These are phyloP conservation scores for Phoeniculus purpureus DNA, from an alignment of 2,797 vertebrate genomes.

Conservation along the genomic window DNA sequence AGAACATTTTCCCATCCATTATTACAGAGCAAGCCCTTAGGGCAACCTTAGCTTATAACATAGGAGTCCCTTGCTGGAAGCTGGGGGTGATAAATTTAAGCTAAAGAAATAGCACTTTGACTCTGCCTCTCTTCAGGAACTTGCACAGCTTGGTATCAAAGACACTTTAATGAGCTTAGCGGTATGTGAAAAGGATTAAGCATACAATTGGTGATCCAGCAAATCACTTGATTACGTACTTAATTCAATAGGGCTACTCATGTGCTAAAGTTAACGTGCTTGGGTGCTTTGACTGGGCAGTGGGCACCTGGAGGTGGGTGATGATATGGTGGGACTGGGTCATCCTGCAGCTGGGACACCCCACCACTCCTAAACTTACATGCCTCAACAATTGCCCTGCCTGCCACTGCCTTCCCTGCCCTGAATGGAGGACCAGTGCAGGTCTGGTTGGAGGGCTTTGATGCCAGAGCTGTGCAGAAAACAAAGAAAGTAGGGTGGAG, in stretches of 20 bases:
- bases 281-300: neutral
- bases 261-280: neutral
- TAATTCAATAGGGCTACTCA: conserved; percentile 64
- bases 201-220: conserved; percentile 45
- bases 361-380: neutral
- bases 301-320: neutral
- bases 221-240: conserved; percentile 62
- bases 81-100: conserved; percentile 33
- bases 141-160: conserved; percentile 65
- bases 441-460: fast-evolving
- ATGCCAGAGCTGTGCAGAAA: neutral
- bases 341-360: neutral
- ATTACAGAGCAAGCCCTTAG: conserved; percentile 17
- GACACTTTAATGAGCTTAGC: conserved; percentile 68
- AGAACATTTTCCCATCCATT: conserved; percentile 65
- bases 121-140: conserved; percentile 42
- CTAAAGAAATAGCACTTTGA: neutral
- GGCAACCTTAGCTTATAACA: neutral
- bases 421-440: fast-evolving
- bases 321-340: neutral
- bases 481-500: neutral
- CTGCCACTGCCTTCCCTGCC: neutral
- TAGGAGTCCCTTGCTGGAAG: neutral
- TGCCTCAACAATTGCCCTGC: neutral
- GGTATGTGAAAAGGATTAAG: conserved; percentile 69